A percentile compares a stretch with the other conserved stretches of the same genome.
These are phyloP conservation scores for Agapostemon virescens DNA, from an alignment of 2,888 invertebrate genomes.

Conservation along the genomic window DNA sequence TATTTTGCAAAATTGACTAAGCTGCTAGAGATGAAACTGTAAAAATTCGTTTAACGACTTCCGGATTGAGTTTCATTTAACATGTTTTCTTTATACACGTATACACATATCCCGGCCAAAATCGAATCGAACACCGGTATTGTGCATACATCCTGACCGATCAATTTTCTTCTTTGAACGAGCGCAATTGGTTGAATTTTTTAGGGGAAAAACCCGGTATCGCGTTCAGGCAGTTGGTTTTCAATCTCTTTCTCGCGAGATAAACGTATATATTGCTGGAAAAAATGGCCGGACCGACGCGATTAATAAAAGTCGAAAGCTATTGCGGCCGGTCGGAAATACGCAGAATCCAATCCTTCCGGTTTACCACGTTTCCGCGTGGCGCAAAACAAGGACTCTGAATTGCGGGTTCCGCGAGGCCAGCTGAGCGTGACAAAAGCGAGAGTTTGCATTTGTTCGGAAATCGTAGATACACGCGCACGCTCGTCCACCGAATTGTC, in stretches of 20 bases:
- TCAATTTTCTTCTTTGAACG: neutral
- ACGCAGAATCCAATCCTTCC: constrained; percentile 54
- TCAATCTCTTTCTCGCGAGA: constrained; percentile 30
- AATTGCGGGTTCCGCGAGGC: constrained; percentile 44
- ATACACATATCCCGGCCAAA: neutral
- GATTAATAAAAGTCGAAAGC: constrained; percentile 57
- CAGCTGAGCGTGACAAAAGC: constrained; percentile 58
- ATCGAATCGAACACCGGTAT: neutral
- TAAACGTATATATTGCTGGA: constrained; percentile 30
- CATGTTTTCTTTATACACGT: neutral
- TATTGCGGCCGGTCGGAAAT: constrained; percentile 43
- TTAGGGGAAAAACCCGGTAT: neutral
- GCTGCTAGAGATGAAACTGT: neutral
- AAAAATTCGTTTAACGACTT: neutral
- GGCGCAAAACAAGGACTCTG: constrained; percentile 56
- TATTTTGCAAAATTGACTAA: neutral
- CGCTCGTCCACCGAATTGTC: constrained; percentile 36
- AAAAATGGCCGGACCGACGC: constrained; percentile 27
- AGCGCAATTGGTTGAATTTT: constrained; percentile 8
- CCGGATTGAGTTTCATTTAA: neutral
- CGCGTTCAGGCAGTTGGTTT: constrained; percentile 23
- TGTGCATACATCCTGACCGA: neutral
- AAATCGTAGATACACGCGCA: constrained; percentile 43
- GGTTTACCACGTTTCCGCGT: constrained; percentile 56
- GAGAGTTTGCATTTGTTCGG: constrained; percentile 52